Evolutionary conservation across 2,888 invertebrate species (phyloP).

Genomic region (Ectobius pallidus): DNA sequence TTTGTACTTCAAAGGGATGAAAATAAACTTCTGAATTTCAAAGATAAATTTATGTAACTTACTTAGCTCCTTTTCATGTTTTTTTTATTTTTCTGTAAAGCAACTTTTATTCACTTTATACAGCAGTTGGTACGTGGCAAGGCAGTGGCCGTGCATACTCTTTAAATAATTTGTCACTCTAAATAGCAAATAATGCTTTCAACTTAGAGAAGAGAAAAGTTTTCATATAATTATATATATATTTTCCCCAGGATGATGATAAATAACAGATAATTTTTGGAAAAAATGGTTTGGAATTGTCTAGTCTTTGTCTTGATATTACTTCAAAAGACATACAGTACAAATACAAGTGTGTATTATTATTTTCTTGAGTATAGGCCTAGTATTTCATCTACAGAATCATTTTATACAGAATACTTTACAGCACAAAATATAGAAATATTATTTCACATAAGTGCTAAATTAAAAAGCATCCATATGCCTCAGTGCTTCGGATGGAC

Average conservation of each 20-base stretch:
- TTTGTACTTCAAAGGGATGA: no score
- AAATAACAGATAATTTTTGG: not conserved
- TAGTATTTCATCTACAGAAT: not conserved
- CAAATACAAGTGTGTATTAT: not conserved
- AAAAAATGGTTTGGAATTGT: not conserved
- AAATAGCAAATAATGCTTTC: constrained; percentile 9
- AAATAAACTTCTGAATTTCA: no score
- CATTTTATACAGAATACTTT: not conserved
- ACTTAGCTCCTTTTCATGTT: constrained; percentile 20
- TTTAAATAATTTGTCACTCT: constrained; percentile 28
- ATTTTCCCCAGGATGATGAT: no score
- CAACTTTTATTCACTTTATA: constrained; percentile 35
- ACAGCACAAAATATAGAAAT: constrained; percentile 1
- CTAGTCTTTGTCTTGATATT: not conserved
- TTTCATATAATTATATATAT: not conserved
- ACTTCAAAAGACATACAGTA: not conserved
- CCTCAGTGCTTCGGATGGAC: constrained; percentile 15
- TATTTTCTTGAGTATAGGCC: not conserved
- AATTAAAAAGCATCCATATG: not conserved
- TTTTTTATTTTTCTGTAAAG: constrained; percentile 39
- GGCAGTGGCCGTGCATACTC: constrained; percentile 37
- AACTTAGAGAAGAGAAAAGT: constrained; percentile 30
- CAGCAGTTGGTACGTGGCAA: constrained; percentile 36
- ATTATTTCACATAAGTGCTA: not conserved
- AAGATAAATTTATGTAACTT: not conserved